These are phyloP conservation scores for Chrysolina oricalcia DNA, from an alignment of 2,888 invertebrate genomes.

Conservation along the genomic window DNA sequence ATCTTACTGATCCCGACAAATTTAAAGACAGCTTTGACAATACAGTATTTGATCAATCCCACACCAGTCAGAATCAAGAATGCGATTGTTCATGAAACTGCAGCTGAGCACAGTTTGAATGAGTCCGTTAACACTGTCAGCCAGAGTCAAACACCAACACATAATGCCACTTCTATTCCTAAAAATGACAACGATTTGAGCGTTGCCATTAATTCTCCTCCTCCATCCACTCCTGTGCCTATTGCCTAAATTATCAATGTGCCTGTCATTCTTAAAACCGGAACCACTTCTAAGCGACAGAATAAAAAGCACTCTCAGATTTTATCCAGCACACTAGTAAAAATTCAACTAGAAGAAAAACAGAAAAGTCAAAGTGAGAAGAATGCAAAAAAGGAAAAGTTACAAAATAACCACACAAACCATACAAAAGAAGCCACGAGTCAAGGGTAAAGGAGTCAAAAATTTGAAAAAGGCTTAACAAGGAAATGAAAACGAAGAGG, in stretches of 20 bases:
- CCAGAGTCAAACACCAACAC: constrained; percentile 14
- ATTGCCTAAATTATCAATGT: too few relatives aligned
- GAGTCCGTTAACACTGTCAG: constrained; percentile 7
- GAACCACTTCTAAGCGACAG: neutral
- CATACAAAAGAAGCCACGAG: neutral
- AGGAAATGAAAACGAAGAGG: neutral
- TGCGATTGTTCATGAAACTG: constrained; percentile 16
- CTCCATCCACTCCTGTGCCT: neutral
- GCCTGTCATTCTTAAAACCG: neutral
- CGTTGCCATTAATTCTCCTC: neutral
- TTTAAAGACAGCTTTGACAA: too few relatives aligned
- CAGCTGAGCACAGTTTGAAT: constrained; percentile 18
- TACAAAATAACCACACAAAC: neutral
- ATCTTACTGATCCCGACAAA: too few relatives aligned
- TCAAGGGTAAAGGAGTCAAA: neutral
- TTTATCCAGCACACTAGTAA: neutral
- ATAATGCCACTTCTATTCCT: neutral
- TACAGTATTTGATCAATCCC: too few relatives aligned
- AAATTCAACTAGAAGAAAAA: neutral
- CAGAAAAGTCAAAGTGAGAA: neutral
- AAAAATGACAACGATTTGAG: neutral
- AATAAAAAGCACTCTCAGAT: neutral
- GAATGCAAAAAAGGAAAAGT: neutral
- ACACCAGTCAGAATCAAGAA: constrained; percentile 2
- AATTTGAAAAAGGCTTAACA: neutral